Evolutionary conservation across 2,888 invertebrate genomes (phyloP), one percentile per base, ranked within the genome.

Genomic region (Thymelicus sylvestris): DNA sequence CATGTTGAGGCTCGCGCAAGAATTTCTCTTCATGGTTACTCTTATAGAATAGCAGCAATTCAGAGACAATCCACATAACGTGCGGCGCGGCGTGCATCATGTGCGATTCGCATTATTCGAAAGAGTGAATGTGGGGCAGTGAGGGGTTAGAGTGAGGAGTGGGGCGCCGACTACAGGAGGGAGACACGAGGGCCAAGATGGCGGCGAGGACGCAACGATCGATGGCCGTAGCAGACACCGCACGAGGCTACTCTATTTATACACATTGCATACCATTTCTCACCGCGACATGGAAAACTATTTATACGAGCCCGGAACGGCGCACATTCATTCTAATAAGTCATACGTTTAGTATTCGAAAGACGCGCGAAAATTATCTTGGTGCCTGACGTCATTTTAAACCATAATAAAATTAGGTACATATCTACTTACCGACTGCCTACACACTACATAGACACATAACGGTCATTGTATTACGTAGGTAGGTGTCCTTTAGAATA

Each of bases 161-260:
- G 86, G 86, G 86, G 88, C 80, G 82, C 79, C 81, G 83, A 79
- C 80, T 82, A 86, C 85, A 86, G 86, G 88, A 86, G 92, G 91
- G 90, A 90, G 91, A 89, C 88, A 88, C 85, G 90, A 90, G 91
- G 91, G 92, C 92, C 91, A 93, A 93, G 92, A 93, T 93, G 93
- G 93, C 92, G 91, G 89, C 90, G 91, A 89, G 91, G 92, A 92
- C 92, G 91, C 90, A 88, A 84, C 93, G 93, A 92, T 92, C 93
- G 92, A 93, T 93, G 92, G 88, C 87, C 90, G 88, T 87, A 80
- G 81, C 82, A 92, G 92, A 92, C 92, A 90, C 87, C 84, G 88
- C 85, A 87, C 89, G 89, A 90, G 87, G 88, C 86, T 87, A 88
- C 90, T 89, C 91, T 92, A 91, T 92, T 91, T 91, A 91, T 92